Conservation (phyloP, 2,888 invertebrate genomes). For the Resseliella maxima region DNA sequence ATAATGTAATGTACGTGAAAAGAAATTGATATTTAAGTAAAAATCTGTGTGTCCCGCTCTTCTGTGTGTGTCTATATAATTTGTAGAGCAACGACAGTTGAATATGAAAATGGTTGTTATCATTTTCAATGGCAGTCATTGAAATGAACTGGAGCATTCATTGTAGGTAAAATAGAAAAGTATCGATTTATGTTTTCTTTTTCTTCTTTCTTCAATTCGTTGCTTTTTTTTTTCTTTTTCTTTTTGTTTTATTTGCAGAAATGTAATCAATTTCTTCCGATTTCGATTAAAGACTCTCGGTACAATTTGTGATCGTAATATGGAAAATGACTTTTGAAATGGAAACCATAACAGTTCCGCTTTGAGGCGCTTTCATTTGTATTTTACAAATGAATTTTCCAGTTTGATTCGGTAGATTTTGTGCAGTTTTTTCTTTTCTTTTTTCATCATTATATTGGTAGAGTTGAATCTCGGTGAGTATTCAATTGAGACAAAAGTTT, state of each 20-base stretch:
- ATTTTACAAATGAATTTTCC: background rate
- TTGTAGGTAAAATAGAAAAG: background rate
- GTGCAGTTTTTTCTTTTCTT: background rate
- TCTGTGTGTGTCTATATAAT: too few species aligned
- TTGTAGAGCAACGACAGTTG: too few species aligned
- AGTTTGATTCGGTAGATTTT: background rate
- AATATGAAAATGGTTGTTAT: conserved; percentile 2
- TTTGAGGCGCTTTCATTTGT: background rate
- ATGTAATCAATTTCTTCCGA: background rate
- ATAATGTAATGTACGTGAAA: background rate
- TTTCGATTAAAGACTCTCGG: background rate
- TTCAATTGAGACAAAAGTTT: conserved; percentile 53
- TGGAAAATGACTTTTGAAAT: background rate
- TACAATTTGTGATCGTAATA: background rate
- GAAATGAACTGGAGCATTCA: background rate
- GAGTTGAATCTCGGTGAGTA: background rate
- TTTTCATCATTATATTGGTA: background rate
- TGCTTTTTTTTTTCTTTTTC: background rate
- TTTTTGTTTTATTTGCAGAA: background rate
- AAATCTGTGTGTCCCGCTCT: conserved; percentile 3
- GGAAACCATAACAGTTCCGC: background rate
- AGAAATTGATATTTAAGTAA: conserved; percentile 34
- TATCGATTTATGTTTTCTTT: background rate
- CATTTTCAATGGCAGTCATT: conserved; percentile 1
- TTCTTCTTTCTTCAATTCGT: background rate